Percentiles rank a stretch among this genome's conserved stretches.
phyloP scores from a whole-genome alignment of 2,113 vertebrate genomes.

The Crotophaga sulcirostris region DNA sequence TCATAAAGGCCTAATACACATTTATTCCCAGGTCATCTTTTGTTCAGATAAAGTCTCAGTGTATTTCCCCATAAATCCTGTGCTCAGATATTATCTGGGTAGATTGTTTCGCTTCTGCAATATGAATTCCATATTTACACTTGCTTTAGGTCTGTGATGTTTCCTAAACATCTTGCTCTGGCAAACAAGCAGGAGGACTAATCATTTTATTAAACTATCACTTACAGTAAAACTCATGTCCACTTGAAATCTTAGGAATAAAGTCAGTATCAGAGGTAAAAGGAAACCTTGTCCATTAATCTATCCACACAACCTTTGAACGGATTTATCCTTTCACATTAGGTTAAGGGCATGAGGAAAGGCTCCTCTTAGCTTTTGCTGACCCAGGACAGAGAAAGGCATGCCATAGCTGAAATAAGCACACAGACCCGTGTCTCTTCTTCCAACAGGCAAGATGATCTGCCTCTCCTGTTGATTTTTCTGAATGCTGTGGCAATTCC shows the following conservation, averaged over 20 bases:
- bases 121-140: not conserved
- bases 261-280: conserved; percentile 46
- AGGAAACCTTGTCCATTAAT: conserved; percentile 50
- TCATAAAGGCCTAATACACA: not conserved
- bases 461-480: conserved; percentile 28
- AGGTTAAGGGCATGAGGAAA: conserved; percentile 30
- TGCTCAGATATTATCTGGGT: conserved; percentile 14
- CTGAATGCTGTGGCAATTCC: conserved; percentile 51
- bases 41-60: conserved; percentile 49
- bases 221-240: conserved; percentile 57
- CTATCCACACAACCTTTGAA: not conserved
- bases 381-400: not conserved
- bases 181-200: conserved; percentile 33
- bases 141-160: not conserved
- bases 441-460: conserved; percentile 53
- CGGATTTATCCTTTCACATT: conserved; percentile 14
- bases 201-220: conserved; percentile 55
- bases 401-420: not conserved
- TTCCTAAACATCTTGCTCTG: conserved; percentile 57
- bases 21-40: conserved; percentile 42
- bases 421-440: not conserved
- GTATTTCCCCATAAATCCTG: conserved; percentile 24
- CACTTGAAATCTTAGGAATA: conserved; percentile 49
- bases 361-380: conserved; percentile 3
- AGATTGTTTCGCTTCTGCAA: not conserved